Evolutionary conservation across 2,797 vertebrate species (phyloP).

Genomic region (Scarus forsteni): DNA sequence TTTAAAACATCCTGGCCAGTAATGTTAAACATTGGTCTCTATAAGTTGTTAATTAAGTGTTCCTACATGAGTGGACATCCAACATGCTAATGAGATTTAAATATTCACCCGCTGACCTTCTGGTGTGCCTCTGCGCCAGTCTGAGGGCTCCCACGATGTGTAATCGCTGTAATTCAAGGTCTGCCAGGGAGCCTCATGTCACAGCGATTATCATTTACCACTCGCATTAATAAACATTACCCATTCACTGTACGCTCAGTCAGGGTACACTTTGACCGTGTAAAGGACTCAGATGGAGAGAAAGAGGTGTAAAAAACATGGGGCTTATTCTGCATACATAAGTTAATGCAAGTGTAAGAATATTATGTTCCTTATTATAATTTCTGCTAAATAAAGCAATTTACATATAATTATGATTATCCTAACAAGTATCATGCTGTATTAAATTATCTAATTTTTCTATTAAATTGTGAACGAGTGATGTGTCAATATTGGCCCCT

Average conservation of each 20-base stretch:
- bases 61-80: slow-evolving; percentile 28
- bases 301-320: not conserved
- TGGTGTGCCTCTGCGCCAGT: slow-evolving; percentile 9
- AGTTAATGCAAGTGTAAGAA: not conserved
- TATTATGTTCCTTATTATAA: not conserved
- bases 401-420: not conserved
- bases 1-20: not conserved
- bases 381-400: not conserved
- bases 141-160: slow-evolving; percentile 29
- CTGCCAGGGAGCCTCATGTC: slow-evolving; percentile 33
- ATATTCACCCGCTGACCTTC: slow-evolving; percentile 58
- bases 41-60: slow-evolving; percentile 18
- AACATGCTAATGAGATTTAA: slow-evolving; percentile 53
- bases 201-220: slow-evolving; percentile 40
- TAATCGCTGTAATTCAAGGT: slow-evolving; percentile 43
- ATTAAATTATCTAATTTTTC: not conserved
- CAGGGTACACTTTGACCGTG: slow-evolving; percentile 2
- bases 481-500: not conserved
- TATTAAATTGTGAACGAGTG: not conserved
- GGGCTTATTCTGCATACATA: not conserved
- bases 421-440: not conserved
- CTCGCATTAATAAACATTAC: slow-evolving; percentile 38
- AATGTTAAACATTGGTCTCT: slow-evolving; percentile 13
- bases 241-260: slow-evolving; percentile 27
- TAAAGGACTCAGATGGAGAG: not conserved